Evolutionary conservation across 2,888 invertebrate species (phyloP), one percentile per base, ranked within the genome.

Genomic region (Tromatobia lineatoria): DNA sequence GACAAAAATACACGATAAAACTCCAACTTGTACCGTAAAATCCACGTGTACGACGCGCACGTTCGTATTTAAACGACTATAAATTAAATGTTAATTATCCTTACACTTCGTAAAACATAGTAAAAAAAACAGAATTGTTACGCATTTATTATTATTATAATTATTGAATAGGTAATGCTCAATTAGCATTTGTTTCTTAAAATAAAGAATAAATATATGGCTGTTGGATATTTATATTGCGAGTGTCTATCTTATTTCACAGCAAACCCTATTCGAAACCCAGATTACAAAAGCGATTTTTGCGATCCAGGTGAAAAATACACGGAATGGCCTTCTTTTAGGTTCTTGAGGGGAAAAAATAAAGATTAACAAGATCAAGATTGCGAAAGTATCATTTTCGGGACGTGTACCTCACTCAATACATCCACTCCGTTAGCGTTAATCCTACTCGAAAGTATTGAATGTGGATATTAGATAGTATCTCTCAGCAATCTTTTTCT

Each of bases 101-200:
- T 93, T 92, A 88, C 90, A 91, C 91, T 92, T 90, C 91, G 80
- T 85, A 84, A 82, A 85, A 82, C 90, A 91, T 91, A 92, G 90
- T 90, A 29, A 91, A 91, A 91, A 90, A 91, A 91, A 91, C 61
- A 64, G 61, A 64, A 93, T 93, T 93, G 93, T 93, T 93, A 93
- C 92, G 93, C 93, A 93, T 93, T 93, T 93, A 93, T 93, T 93
- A 93, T 93, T 90, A 93, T 93, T 93, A 93, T 92, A 91, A 93
- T 93, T 93, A 93, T 93, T 91, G 91, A 91, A 92, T 93, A 93
- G 93, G 92, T 94, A 93, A 94, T 94, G 93, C 93, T 94, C 93
- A 93, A 93, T 93, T 93, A 94, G 93, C 93, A 94, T 94, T 94
- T 93, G 93, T 94, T 93, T 94, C 92, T 92, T 93, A 92, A 93